phyloP scores from a whole-genome alignment of 2,113 vertebrate species.

The Hypanus sabinus region DNA sequence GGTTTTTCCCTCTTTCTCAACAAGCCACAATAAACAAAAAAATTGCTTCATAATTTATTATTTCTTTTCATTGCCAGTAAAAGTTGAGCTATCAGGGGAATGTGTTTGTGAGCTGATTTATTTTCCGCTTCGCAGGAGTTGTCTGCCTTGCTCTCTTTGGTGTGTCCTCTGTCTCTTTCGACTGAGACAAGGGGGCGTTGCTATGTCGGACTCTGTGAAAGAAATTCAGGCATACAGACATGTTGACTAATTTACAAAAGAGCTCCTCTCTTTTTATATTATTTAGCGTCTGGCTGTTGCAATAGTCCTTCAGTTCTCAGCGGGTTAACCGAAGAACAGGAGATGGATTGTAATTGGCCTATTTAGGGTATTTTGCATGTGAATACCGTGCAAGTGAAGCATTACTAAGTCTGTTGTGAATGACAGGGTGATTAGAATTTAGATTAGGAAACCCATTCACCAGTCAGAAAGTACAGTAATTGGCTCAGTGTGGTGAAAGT shows the following conservation, averaged over 20 bases:
- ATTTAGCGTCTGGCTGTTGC: conserved; percentile 32
- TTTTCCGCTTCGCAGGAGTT: conserved; percentile 19
- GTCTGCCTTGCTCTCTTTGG: conserved; percentile 6
- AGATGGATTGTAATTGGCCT: conserved; percentile 91
- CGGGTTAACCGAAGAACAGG: conserved; percentile 72
- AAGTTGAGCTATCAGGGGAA: conserved; percentile 1
- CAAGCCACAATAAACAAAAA: neutral
- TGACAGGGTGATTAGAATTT: conserved; percentile 90
- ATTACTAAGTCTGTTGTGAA: conserved; percentile 90
- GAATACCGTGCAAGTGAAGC: conserved; percentile 81
- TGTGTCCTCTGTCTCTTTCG: neutral
- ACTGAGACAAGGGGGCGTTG: conserved; percentile 27
- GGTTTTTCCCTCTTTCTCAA: neutral
- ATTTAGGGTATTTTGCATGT: conserved; percentile 97
- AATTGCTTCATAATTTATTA: neutral
- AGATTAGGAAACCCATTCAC: conserved; percentile 84
- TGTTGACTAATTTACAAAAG: conserved; percentile 29
- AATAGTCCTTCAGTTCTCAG: conserved; percentile 60
- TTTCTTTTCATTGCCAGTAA: neutral
- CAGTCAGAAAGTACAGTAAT: conserved; percentile 81
- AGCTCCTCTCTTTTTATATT: neutral
- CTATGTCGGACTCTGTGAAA: conserved; percentile 23
- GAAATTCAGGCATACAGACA: conserved; percentile 24
- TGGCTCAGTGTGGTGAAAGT: conserved; percentile 73
- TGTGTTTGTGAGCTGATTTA: conserved; percentile 11